phyloP scores from a whole-genome alignment of 2,113 vertebrate genomes.

The Steatornis caripensis region DNA sequence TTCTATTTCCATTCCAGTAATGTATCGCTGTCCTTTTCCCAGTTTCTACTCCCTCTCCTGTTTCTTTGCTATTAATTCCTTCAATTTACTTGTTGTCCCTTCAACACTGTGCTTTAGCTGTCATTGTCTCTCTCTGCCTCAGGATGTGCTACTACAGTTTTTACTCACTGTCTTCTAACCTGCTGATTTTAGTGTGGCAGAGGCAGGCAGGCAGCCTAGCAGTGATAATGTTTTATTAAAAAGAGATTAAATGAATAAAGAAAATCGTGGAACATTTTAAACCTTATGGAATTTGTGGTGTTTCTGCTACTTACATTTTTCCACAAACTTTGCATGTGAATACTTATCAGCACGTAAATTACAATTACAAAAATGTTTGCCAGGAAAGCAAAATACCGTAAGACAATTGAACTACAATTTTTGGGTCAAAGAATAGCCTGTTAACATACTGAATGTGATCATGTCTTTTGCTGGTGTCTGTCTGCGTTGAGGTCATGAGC shows the following conservation, averaged over 20 bases:
- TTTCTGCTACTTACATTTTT: background rate
- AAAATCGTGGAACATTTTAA: background rate
- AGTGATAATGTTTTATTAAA: background rate
- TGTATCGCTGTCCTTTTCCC: background rate
- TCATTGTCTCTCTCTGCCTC: background rate
- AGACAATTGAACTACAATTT: background rate
- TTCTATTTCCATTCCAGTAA: background rate
- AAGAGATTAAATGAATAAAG: background rate
- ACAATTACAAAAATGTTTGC: background rate
- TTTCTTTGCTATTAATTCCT: background rate
- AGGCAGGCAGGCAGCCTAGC: background rate
- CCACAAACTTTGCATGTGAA: background rate
- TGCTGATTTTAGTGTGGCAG: background rate
- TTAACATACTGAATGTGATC: background rate
- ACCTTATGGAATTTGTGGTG: background rate
- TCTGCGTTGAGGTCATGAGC: slow-evolving; percentile 6
- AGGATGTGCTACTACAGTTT: background rate
- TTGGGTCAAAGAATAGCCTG: background rate
- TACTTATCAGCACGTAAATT: background rate
- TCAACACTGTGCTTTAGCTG: background rate
- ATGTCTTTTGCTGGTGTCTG: slow-evolving; percentile 3
- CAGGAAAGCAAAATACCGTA: background rate
- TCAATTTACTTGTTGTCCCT: background rate
- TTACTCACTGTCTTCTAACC: background rate
- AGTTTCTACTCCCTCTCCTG: background rate